phyloP scores from a whole-genome alignment of 2,888 invertebrate species.

The Melanophora roralis region DNA sequence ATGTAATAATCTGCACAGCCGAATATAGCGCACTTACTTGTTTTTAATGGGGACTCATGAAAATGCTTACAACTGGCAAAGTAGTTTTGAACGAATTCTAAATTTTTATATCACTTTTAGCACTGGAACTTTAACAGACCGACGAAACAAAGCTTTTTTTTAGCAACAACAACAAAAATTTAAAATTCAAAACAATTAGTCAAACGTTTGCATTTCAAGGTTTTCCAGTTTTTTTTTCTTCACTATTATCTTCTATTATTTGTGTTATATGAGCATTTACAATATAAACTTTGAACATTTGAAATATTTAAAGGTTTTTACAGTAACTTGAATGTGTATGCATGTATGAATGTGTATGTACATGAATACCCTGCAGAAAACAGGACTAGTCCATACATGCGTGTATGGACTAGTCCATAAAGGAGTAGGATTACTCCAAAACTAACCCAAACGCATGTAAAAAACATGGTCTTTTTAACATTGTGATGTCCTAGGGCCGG shows the following conservation, averaged over 20 bases:
- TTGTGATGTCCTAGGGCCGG: too few species aligned
- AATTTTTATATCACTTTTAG: slow-evolving; percentile 20
- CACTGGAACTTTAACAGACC: slow-evolving; percentile 11
- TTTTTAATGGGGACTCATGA: background rate
- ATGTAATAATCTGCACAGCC: too few species aligned
- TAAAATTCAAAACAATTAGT: slow-evolving; percentile 62
- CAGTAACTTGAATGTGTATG: background rate
- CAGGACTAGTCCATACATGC: background rate
- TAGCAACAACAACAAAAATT: slow-evolving; percentile 2
- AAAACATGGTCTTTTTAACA: too few species aligned
- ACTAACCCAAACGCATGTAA: too few species aligned
- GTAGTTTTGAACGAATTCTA: slow-evolving; percentile 25
- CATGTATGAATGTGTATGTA: background rate
- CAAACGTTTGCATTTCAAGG: slow-evolving; percentile 62
- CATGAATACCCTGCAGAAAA: background rate
- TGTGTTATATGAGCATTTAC: slow-evolving; percentile 37
- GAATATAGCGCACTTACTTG: too few species aligned
- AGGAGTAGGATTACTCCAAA: too few species aligned
- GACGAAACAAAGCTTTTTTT: slow-evolving; percentile 34
- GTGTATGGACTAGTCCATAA: too few species aligned
- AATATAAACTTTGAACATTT: slow-evolving; percentile 61
- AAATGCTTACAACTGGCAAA: slow-evolving; percentile 5
- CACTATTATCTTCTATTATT: slow-evolving; percentile 7
- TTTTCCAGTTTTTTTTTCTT: slow-evolving; percentile 57
- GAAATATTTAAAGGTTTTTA: slow-evolving; percentile 54